Base-by-base conservation (phyloP, 2,888 invertebrate genomes). In the Agrypnus murinus region DNA sequence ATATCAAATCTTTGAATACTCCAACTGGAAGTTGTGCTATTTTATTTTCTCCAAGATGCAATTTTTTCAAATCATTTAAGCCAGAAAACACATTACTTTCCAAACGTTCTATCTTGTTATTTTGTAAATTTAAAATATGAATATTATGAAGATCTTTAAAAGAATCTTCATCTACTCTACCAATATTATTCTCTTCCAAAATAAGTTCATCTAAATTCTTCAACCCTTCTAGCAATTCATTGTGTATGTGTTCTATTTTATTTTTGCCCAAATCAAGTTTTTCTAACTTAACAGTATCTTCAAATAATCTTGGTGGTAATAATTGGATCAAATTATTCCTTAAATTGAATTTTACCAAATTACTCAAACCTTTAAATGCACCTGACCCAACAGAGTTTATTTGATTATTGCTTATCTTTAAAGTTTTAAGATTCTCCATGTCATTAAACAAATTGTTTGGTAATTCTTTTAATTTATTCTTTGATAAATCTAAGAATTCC, bases 331-430 rank as follows among this genome's bases (percentile, higher is more conserved):
- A n/a, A 34, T 55, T 55, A 14, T 34, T 32, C 3, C 12, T 1
- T 0, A 55, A 19, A 32, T 32, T 15, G 1, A 55, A 5, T 7
- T 8, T 34, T 55, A 12, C 32, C 8, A 55, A 55, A 6, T 55
- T 25, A 2, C 9, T 6, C 14, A 55, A 14, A 12, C 34, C 15
- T 14, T 15, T 55, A 15, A 55, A 55, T 12, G n/a, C 14, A 3
- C 10, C 14, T 9, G 19, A 0, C 0, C 7, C 34, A 1, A 55
- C 14, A 7, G 34, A 7, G 1, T 10, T 7, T 55, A 55, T 34
- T 14, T 1, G 8, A 17, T 69, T 69, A 9, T 48, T 14, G 25
- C 31, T 8, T 1, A 69, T 12, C 4, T 68, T 57, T 36, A 69
- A 17, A 1, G 2, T 48, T 5, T 31, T 19, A 14, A 69, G 5